Base-by-base conservation (phyloP, 2,797 vertebrate species). In the Sitta carolinensis region DNA sequence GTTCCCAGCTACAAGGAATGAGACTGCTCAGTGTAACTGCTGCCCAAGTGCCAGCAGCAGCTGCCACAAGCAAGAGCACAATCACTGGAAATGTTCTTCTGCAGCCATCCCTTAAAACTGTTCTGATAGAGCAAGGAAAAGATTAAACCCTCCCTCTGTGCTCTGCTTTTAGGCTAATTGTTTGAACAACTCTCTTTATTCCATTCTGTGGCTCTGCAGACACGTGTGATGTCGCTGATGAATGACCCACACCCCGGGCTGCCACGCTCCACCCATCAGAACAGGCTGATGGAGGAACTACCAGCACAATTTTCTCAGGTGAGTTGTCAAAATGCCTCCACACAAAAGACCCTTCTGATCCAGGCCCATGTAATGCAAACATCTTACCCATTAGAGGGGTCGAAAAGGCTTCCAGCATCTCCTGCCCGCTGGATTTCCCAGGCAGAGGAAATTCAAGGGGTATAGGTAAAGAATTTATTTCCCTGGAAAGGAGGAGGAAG, bases 381-480 rank as follows among this genome's bases (percentile, higher is more conserved):
- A 52, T 82, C 52, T 96, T 66, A 74, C 55, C 77, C 69, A 36
- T 84, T 14, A 75, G 69, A 94, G 76, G 61, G 61, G 82, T 23
- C 87, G 82, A 75, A 89, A 88, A 52, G 59, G 69, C 70, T 94
- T 75, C 82, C 87, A 90, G 59, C 55, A 74, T 58, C 87, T 94
- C 88, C 80, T 79, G 89, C 85, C 92, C 82, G 85, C 94, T 87
- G 57, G 52, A 67, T 89, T 91, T 93, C 87, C 63, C 68, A 67
- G 73, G 42, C 5, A 77, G 67, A 91, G 34, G 34, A 93, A 80
- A 82, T 66, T 52, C 22, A 15, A 48, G 61, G 48, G 30, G 13
- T 38, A 30, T 13, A 83, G 43, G 38, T 77, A 70, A 91, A 66
- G 40, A 69, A 87, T 76, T 81, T 88, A 47, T 84, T 90, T 73